phyloP scores from a whole-genome alignment of 2,113 vertebrate genomes.

The Copsychus sechellarum region DNA sequence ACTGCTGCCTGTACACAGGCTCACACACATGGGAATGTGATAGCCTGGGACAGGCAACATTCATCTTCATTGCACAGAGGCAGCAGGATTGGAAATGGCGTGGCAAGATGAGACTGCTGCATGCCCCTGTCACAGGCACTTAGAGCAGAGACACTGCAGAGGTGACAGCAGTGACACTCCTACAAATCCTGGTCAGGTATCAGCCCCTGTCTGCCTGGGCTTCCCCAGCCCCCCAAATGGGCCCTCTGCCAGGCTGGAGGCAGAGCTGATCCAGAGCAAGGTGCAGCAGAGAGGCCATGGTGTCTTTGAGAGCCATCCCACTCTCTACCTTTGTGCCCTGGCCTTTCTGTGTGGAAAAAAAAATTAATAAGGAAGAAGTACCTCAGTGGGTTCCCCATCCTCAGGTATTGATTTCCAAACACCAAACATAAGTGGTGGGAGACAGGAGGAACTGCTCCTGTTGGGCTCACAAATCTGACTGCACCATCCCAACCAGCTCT shows the following conservation, averaged over 20 bases:
- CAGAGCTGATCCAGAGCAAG: neutral
- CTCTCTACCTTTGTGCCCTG: neutral
- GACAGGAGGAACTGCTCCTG: neutral
- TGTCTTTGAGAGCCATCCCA: neutral
- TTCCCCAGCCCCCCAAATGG: neutral
- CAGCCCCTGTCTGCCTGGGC: neutral
- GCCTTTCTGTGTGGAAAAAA: neutral
- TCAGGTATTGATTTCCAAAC: neutral
- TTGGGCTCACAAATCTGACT: neutral
- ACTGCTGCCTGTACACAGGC: neutral
- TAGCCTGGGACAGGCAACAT: conserved; percentile 13
- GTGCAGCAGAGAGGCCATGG: neutral
- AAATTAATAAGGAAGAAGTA: neutral
- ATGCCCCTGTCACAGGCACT: neutral
- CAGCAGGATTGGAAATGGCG: conserved; percentile 27
- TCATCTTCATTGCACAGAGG: conserved; percentile 34
- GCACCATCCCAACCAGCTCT: neutral
- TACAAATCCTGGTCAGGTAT: neutral
- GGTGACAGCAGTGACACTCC: neutral
- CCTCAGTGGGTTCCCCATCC: neutral
- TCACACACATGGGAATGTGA: neutral
- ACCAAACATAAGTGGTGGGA: neutral
- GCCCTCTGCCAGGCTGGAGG: neutral
- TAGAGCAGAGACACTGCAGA: neutral
- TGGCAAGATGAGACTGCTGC: conserved; percentile 4